These are phyloP conservation scores for Sylvia borin DNA, from an alignment of 2,797 vertebrate genomes.

Conservation along the genomic window DNA sequence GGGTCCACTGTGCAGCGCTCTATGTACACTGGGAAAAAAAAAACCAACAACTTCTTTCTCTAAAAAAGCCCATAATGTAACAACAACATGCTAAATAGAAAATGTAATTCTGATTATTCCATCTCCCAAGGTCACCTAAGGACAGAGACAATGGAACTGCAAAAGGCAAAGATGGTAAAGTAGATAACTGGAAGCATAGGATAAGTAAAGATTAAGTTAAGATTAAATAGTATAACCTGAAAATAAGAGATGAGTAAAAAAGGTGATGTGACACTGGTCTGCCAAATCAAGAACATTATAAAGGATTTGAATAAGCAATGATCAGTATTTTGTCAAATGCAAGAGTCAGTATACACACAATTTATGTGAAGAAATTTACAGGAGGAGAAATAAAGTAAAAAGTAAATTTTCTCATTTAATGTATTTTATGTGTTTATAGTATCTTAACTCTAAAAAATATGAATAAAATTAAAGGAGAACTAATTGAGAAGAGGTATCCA, in stretches of 20 bases:
- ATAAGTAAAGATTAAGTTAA: neutral
- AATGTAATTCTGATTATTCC: neutral
- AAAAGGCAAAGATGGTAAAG: neutral
- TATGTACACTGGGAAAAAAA: neutral
- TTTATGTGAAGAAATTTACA: neutral
- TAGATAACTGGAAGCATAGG: neutral
- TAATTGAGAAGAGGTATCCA: neutral
- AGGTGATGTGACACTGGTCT: neutral
- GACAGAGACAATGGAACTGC: neutral
- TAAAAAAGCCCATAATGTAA: neutral
- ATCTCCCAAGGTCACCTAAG: neutral
- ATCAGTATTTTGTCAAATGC: neutral
- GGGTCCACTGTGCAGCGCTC: neutral
- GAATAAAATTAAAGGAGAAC: neutral
- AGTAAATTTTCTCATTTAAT: neutral
- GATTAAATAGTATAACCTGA: neutral
- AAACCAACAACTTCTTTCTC: neutral
- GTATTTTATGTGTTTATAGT: neutral
- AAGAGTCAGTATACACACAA: fast-evolving
- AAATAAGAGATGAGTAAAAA: neutral
- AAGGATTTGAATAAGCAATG: neutral
- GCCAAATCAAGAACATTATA: neutral
- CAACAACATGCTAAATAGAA: neutral
- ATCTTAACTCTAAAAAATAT: neutral
- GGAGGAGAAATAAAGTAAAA: neutral